Percentiles rank a stretch among this genome's conserved stretches.
phyloP scores from a whole-genome alignment of 2,888 invertebrate genomes.

The Escarpia spicata region DNA sequence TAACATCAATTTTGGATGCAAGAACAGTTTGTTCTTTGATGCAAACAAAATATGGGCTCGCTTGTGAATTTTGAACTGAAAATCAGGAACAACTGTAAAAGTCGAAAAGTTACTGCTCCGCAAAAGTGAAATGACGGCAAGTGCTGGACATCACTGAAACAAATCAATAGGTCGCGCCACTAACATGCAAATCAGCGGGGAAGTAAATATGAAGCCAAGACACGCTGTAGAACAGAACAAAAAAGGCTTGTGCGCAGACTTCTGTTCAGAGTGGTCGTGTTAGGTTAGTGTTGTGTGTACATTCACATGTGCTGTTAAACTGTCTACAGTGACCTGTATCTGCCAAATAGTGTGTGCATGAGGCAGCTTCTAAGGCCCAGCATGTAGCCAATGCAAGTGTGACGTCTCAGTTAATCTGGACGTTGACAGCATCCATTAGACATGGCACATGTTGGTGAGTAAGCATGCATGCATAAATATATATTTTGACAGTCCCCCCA shows the following conservation, averaged over 20 bases:
- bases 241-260: background rate
- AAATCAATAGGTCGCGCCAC: background rate
- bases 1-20: background rate
- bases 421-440: background rate
- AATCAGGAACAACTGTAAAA: background rate
- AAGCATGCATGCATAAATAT: background rate
- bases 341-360: background rate
- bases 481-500: background rate
- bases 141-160: background rate
- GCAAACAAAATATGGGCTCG: background rate
- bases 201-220: background rate
- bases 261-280: background rate
- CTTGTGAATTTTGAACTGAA: background rate
- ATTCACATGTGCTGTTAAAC: background rate
- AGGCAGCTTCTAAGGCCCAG: background rate
- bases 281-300: background rate
- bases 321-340: background rate
- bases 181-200: background rate
- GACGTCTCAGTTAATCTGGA: background rate
- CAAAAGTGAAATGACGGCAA: background rate
- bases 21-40: background rate
- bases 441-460: background rate
- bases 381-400: background rate
- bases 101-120: background rate
- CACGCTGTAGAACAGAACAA: background rate